Evolutionary conservation across 1,140 invertebrate species (phyloP), one percentile per base, ranked within the genome.

Genomic region (Sarcophaga peregrina): DNA sequence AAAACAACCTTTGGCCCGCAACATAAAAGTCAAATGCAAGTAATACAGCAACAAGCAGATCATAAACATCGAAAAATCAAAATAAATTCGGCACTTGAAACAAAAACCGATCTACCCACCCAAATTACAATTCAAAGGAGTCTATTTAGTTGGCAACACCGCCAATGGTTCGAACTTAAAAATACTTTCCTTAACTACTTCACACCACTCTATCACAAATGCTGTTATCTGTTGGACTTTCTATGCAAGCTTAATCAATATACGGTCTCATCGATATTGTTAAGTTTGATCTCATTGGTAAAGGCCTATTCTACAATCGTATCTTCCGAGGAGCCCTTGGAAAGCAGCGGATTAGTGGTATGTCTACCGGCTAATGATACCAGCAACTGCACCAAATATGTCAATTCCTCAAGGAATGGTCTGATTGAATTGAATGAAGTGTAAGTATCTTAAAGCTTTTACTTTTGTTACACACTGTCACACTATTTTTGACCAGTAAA

Each of bases 371-470:
- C 9, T 10, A 78, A 52, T 9, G 50, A 46, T 47, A 48, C 75
- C 0, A 68, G n/a, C 8, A 8, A 17, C 4, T 78, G 75, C 48
- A 78, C 11, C 11, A 50, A 10, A 52, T 78, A 50, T 78, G 75
- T 78, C 8, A 78, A 78, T 78, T 78, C 75, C 10, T 11, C 75
- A 11, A 50, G 3, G 13, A 78, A 78, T 78, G 75, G 75, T 20
- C 15, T 78, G 20, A 78, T 78, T 50, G 75, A 50, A 11, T 20
- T 78, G n/a, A 78, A 78, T 50, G 75, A 78, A 52, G 50, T 15
- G 75, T 78, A 52, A 78, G 47, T 48, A 10, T 52, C 5, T 52
- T 13, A 37, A 5, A 52, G 25, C 4, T 2, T 37, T 37, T 37
- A 37, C 25, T 37, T 37, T 37, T 37, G 25, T 37, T 37, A 37